Conservation (phyloP, 37 sponge, comb jelly and placozoan species). For the Theonella swinhoei region DNA sequence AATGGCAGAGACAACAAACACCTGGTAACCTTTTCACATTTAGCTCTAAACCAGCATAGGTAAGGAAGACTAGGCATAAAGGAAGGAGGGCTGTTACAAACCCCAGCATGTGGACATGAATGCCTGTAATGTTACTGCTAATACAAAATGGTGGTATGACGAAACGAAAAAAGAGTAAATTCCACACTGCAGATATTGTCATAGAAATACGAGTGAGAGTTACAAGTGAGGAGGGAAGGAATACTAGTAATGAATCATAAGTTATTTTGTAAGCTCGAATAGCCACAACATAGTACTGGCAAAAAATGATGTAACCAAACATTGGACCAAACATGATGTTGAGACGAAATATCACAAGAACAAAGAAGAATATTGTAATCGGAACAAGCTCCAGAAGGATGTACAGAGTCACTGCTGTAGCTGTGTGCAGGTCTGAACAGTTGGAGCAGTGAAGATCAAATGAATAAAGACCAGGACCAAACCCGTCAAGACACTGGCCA, state of each 20-base stretch:
- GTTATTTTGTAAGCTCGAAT: background rate
- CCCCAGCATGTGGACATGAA: background rate
- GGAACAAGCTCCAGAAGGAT: background rate
- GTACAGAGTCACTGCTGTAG: background rate
- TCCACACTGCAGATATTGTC: background rate
- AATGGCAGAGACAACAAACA: background rate
- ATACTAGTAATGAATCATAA: background rate
- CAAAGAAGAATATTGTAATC: background rate
- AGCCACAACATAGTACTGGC: background rate
- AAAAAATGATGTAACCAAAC: background rate
- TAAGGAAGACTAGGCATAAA: background rate
- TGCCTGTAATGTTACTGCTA: background rate
- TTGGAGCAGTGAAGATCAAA: background rate
- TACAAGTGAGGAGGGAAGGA: background rate
- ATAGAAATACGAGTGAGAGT: background rate
- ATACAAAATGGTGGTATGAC: background rate
- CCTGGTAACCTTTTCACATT: background rate
- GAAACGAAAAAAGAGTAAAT: conserved; percentile 12
- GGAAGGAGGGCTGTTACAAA: background rate
- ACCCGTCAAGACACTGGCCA: background rate
- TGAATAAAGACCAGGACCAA: background rate
- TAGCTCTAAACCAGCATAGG: background rate
- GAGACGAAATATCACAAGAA: background rate
- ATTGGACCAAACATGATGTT: background rate
- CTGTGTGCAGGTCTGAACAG: background rate